Percentiles rank a stretch among this genome's conserved stretches.
Evolutionary conservation across 2,888 invertebrate genomes (phyloP).

Genomic region (Seira sanloemensis): DNA sequence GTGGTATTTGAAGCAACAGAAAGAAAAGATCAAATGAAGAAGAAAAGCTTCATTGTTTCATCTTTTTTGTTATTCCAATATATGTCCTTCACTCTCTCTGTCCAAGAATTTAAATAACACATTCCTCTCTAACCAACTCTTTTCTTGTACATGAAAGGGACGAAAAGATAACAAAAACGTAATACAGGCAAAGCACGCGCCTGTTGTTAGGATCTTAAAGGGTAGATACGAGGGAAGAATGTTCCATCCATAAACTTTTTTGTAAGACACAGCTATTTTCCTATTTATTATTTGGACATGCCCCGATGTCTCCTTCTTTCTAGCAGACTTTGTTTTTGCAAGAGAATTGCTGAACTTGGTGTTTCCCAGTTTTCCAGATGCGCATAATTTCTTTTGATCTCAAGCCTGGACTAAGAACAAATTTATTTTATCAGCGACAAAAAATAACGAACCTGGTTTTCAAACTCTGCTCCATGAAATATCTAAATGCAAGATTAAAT

Average conservation of each 20-base stretch:
- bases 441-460: background rate
- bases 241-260: background rate
- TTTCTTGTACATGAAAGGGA: background rate
- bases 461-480: background rate
- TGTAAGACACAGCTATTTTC: background rate
- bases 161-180: background rate
- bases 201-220: background rate
- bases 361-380: background rate
- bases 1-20: background rate
- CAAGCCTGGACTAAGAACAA: background rate
- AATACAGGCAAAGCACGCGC: background rate
- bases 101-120: constrained; percentile 62
- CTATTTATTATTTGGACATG: background rate
- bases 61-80: constrained; percentile 39
- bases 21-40: constrained; percentile 14
- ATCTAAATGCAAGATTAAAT: background rate
- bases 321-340: too few relatives aligned
- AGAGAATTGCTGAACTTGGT: background rate
- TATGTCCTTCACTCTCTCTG: constrained; percentile 27
- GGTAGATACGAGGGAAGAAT: background rate
- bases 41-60: constrained; percentile 43
- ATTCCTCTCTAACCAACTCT: constrained; percentile 52
- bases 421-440: constrained; percentile 22
- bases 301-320: background rate
- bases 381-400: background rate